These are phyloP conservation scores for Chionomys nivalis DNA, from an alignment of 2,113 vertebrate species.

Conservation along the genomic window DNA sequence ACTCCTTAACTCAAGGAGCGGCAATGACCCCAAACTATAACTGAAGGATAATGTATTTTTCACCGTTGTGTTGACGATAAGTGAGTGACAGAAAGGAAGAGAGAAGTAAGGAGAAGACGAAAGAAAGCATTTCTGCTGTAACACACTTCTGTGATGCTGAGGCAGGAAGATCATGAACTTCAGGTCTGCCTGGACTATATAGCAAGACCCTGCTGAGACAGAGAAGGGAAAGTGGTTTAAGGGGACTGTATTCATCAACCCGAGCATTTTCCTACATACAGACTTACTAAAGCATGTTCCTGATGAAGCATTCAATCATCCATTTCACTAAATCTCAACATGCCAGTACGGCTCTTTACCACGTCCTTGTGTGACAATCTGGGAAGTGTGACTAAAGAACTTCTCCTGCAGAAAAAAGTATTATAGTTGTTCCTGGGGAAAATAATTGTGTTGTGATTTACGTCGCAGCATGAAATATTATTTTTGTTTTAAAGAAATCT, in stretches of 20 bases:
- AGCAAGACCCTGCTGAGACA: neutral
- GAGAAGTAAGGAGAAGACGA: neutral
- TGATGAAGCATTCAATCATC: neutral
- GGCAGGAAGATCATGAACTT: neutral
- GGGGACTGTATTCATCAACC: neutral
- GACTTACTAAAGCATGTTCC: neutral
- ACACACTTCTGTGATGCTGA: neutral
- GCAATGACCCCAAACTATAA: neutral
- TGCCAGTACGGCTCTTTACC: neutral
- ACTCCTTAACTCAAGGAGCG: neutral
- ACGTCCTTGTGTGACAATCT: neutral
- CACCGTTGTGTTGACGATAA: neutral
- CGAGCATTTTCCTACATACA: neutral
- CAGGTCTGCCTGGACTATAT: too few relatives aligned
- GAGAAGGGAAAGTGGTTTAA: too few relatives aligned
- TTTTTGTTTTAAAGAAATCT: constrained; percentile 7
- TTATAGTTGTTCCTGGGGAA: neutral
- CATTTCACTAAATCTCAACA: neutral
- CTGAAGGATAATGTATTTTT: neutral
- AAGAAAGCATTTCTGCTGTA: neutral
- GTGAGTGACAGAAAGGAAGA: neutral
- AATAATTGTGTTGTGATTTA: neutral
- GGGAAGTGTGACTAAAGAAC: neutral
- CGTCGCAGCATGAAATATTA: constrained; percentile 2
- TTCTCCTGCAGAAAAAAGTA: neutral